These are phyloP conservation scores for Picus viridis DNA, from an alignment of 2,797 vertebrate species.

Conservation along the genomic window DNA sequence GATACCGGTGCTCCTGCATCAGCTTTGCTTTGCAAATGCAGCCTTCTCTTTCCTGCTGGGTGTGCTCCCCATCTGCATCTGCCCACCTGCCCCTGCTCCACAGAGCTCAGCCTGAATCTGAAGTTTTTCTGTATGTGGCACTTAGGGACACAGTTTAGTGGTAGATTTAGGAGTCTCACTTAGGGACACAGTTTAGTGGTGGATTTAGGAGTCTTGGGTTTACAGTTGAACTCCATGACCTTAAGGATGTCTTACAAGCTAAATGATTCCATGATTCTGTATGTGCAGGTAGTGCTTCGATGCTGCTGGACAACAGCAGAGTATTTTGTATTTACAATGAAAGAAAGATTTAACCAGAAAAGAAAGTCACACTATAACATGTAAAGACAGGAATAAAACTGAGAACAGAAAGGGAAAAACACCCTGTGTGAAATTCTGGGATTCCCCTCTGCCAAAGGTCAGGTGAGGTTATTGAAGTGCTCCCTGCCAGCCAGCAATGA, in stretches of 20 bases:
- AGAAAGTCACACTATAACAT: neutral
- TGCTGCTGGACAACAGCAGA: neutral
- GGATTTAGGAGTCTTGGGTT: neutral
- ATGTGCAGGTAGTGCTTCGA: fast-evolving
- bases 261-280: neutral
- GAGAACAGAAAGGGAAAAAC: neutral
- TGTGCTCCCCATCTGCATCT: neutral
- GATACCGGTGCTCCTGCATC: neutral
- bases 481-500: neutral
- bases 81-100: neutral
- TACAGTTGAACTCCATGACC: neutral
- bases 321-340: neutral
- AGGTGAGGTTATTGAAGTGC: neutral
- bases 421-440: neutral
- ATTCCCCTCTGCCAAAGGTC: neutral
- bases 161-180: neutral
- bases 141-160: neutral
- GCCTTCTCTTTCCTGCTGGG: neutral
- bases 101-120: neutral
- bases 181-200: neutral
- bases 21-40: neutral
- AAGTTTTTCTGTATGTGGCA: neutral
- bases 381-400: neutral
- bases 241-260: neutral
- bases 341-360: neutral